phyloP scores from a whole-genome alignment of 1,140 invertebrate genomes.

The Wasmannia auropunctata region DNA sequence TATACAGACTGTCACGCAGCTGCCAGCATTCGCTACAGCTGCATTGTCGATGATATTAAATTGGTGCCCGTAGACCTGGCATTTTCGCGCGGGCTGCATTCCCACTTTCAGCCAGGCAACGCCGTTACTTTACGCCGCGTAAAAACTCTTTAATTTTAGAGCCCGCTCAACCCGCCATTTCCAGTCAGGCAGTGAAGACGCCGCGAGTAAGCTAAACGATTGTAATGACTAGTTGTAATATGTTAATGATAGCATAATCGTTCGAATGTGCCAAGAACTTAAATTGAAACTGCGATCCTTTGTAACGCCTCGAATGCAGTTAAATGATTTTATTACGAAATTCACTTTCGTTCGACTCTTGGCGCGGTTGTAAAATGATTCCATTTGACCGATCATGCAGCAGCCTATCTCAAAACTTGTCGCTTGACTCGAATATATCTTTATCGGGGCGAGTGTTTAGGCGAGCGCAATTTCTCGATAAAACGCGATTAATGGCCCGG shows the following conservation, averaged over 20 bases:
- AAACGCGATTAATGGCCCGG: slow-evolving; percentile 48
- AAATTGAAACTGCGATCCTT: neutral
- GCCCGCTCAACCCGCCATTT: neutral
- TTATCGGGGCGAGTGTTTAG: neutral
- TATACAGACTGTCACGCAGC: neutral
- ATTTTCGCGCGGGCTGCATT: slow-evolving; percentile 27
- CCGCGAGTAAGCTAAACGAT: neutral
- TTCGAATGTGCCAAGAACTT: neutral
- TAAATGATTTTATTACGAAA: neutral
- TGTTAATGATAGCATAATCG: neutral
- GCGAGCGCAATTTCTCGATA: slow-evolving; percentile 45
- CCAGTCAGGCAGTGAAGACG: neutral
- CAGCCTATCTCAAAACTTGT: neutral
- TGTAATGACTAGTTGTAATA: neutral
- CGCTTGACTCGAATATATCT: neutral
- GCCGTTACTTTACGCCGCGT: neutral
- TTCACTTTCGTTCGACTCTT: neutral
- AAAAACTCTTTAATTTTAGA: neutral
- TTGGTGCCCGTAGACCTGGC: neutral
- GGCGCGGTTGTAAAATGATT: neutral
- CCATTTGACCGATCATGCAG: neutral
- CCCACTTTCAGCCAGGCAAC: neutral
- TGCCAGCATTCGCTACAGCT: neutral
- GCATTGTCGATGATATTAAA: slow-evolving; percentile 36
- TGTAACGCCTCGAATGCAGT: neutral